Base-by-base conservation (phyloP, 2,888 invertebrate genomes). In the Eupithecia dodoneata region DNA sequence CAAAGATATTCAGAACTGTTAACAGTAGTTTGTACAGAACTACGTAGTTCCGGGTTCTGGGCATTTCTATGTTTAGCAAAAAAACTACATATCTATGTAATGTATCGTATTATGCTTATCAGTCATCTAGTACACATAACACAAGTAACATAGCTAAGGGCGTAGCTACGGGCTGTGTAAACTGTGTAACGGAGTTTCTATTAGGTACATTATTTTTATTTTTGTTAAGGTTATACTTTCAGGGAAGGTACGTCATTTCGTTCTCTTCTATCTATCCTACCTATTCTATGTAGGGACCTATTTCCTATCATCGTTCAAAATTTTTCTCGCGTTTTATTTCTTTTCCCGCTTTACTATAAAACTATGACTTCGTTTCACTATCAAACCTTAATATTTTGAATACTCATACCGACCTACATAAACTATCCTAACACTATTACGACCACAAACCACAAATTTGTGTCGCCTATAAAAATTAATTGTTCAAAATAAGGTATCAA, bases 381-480 rank as follows among this genome's bases (percentile, higher is more conserved):
- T 63, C 2, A 63, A 63, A 63, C 4, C 12, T 7, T 9, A 67
- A 45, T 69, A 45, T 69, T 42, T 47, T 49, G 30, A 47, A 70
- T 18, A 70, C 15, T 7, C 42, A 42, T 42, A 15, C 15, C 30
- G 45, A n/a, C 66, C 66, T 69, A 44, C 47, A 70, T 70, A 49
- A 49, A 70, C 47, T 5, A 30, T 70, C 49, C 15, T 47, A 65
- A 75, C 52, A 69, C 72, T 7, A 72, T 73, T 55, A 63, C 67
- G 41, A 75, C 63, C 65, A 76, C 72, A 78, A 85, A 83, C 84
- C 83, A 72, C 84, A 84, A 69, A 82, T 81, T 84, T 77, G 82
- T 67, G 67, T 76, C 67, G 81, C 80, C 81, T 81, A 82, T 85
- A 81, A 85, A 82, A 84, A 85, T 83, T 85, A 84, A 87, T 86